Percentiles rank a stretch among this genome's conserved stretches.
Evolutionary conservation across 2,113 vertebrate species (phyloP).

Genomic region (Anoplopoma fimbria): DNA sequence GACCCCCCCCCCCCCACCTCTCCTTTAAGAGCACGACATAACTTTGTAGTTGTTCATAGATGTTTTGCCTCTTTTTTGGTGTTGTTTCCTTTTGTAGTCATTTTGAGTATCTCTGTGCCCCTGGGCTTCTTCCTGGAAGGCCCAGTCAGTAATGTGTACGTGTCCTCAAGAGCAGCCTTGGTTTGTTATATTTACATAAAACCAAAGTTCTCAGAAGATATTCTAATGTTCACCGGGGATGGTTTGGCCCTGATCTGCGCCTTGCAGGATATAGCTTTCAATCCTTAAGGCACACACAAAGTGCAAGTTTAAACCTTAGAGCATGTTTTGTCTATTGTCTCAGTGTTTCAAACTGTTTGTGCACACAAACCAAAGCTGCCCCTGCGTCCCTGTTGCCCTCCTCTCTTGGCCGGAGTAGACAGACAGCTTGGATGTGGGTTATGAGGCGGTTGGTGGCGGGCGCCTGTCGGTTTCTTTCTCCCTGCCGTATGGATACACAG

Average conservation of each 20-base stretch:
- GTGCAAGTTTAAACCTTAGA: neutral
- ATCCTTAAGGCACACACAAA: neutral
- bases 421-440: slow-evolving; percentile 55
- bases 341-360: neutral
- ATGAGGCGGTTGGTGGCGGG: slow-evolving; percentile 32
- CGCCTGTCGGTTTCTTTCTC: slow-evolving; percentile 40
- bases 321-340: neutral
- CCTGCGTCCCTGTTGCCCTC: neutral
- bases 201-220: neutral
- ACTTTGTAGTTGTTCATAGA: too few species aligned
- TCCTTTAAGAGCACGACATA: too few species aligned
- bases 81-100: neutral
- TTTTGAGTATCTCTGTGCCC: neutral
- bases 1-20: too few species aligned
- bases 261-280: neutral
- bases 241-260: neutral
- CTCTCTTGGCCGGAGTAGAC: slow-evolving; percentile 36
- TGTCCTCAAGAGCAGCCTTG: too few species aligned
- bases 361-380: slow-evolving; percentile 13
- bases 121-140: too few species aligned
- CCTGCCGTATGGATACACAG: slow-evolving; percentile 50
- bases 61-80: neutral
- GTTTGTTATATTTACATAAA: neutral
- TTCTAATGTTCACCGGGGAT: neutral
- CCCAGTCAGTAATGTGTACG: too few species aligned